Conservation (phyloP, 1,140 invertebrate species). For the Sitodiplosis mosellana region DNA sequence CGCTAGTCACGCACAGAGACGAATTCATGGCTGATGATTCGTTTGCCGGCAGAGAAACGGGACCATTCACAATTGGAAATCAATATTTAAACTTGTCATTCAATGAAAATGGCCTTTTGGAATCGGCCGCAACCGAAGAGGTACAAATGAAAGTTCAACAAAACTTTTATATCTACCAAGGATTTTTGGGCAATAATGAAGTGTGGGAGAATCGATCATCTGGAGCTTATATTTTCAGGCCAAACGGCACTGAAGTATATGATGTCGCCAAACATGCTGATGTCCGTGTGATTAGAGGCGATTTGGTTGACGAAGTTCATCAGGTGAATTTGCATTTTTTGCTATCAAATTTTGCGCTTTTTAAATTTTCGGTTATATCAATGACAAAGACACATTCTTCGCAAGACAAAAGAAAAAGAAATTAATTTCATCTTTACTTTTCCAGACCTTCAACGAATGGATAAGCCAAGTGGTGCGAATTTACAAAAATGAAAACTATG, state of each 20-base stretch:
- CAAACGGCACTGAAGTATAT: slow-evolving; percentile 25
- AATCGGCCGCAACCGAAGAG: slow-evolving; percentile 3
- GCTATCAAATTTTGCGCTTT: no score
- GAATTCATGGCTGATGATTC: not conserved
- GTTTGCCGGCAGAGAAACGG: not conserved
- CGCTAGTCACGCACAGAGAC: no score
- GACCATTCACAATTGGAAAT: not conserved
- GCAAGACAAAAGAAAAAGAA: no score
- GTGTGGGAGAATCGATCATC: slow-evolving; percentile 39
- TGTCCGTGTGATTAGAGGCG: slow-evolving; percentile 36
- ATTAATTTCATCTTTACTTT: no score
- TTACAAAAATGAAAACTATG: slow-evolving; percentile 40
- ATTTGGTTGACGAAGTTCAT: slow-evolving; percentile 65
- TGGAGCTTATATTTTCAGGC: slow-evolving; percentile 78
- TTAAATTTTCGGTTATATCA: no score
- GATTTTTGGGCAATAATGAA: slow-evolving; percentile 37
- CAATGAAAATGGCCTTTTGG: slow-evolving; percentile 29
- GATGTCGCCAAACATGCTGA: slow-evolving; percentile 26
- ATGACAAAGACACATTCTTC: no score
- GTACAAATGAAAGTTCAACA: slow-evolving; percentile 35
- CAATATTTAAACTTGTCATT: slow-evolving; percentile 16
- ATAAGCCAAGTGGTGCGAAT: slow-evolving; percentile 63
- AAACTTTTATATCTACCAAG: slow-evolving; percentile 60
- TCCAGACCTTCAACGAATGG: slow-evolving; percentile 43
- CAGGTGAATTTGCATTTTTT: no score